A percentile compares a stretch with the other conserved stretches of the same genome.
phyloP scores from a whole-genome alignment of 2,888 invertebrate genomes.

The Cerceris rybyensis region DNA sequence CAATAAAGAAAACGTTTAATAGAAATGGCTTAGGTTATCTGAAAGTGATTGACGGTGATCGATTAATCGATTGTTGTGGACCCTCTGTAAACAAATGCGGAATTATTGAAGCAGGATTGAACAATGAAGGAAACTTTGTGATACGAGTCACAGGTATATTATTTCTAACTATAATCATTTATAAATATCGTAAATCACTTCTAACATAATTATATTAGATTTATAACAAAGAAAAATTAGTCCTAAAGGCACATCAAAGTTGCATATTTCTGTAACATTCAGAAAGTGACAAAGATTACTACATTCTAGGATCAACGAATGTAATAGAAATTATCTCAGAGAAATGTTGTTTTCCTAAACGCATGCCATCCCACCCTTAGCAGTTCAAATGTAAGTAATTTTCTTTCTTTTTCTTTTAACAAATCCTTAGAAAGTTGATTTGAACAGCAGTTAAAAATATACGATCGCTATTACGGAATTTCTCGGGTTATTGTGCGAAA shows the following conservation, averaged over 20 bases:
- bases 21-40: not conserved
- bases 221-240: constrained; percentile 66
- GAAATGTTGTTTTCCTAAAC: constrained; percentile 51
- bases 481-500: constrained; percentile 22
- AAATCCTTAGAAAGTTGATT: constrained; percentile 23
- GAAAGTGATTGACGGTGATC: no score
- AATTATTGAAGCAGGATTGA: constrained; percentile 16
- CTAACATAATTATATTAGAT: constrained; percentile 67
- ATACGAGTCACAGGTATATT: constrained; percentile 57
- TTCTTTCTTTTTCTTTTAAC: constrained; percentile 5
- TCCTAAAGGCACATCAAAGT: constrained; percentile 69
- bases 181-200: constrained; percentile 64
- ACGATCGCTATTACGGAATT: constrained; percentile 22
- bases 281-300: constrained; percentile 57
- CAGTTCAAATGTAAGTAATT: constrained; percentile 44
- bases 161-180: constrained; percentile 58
- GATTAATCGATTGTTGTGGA: not conserved
- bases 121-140: constrained; percentile 30
- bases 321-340: constrained; percentile 60
- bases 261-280: constrained; percentile 62
- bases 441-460: constrained; percentile 32
- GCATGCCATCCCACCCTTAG: constrained; percentile 54
- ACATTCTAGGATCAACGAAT: constrained; percentile 60
- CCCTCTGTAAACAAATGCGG: not conserved
- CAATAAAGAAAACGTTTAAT: not conserved